Evolutionary conservation across 1,140 invertebrate genomes (phyloP).

Genomic region (Brevipalpus yothersi): DNA sequence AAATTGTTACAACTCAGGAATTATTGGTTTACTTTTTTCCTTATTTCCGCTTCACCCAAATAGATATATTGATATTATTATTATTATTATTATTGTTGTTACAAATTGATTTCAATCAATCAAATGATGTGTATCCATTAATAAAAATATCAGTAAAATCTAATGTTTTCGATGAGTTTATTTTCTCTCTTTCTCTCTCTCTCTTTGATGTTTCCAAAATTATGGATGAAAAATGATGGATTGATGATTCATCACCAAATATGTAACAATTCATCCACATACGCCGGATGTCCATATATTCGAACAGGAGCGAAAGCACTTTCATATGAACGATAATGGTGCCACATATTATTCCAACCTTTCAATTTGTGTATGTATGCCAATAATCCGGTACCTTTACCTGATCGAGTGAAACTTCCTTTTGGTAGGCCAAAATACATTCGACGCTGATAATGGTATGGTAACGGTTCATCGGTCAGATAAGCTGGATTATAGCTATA

Average conservation of each 20-base stretch:
- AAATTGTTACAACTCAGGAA: too few species aligned
- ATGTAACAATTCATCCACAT: neutral
- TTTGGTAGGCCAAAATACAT: neutral
- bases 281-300: neutral
- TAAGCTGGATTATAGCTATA: conserved; percentile 1
- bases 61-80: too few species aligned
- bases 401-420: neutral
- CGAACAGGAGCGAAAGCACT: neutral
- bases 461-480: neutral
- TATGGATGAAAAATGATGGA: neutral
- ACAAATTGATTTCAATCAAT: too few species aligned
- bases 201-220: neutral
- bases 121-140: too few species aligned
- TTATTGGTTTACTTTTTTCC: too few species aligned
- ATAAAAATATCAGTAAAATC: too few species aligned
- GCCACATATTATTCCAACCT: neutral
- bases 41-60: too few species aligned
- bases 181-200: too few species aligned
- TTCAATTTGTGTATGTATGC: neutral
- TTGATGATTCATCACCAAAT: neutral
- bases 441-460: neutral
- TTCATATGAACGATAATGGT: neutral
- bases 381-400: neutral
- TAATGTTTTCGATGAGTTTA: too few species aligned
- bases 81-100: too few species aligned